These are phyloP conservation scores for Pionites leucogaster DNA, from an alignment of 2,113 vertebrate genomes.

Conservation along the genomic window DNA sequence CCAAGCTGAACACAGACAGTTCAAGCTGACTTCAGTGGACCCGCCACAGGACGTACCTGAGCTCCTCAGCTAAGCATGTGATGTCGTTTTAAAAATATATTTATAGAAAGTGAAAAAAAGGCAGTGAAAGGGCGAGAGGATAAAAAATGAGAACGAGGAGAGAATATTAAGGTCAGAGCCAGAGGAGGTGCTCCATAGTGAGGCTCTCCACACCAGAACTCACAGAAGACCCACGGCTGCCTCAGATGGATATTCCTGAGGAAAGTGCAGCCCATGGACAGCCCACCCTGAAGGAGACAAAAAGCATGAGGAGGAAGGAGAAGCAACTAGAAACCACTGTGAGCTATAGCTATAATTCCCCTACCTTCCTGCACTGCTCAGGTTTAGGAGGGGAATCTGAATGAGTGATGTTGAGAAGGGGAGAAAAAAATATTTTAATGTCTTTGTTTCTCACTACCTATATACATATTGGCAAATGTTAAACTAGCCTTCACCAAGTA, in stretches of 20 bases:
- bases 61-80: background rate
- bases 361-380: accelerated
- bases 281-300: accelerated
- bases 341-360: background rate
- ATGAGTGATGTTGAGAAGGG: accelerated
- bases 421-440: background rate
- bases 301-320: background rate
- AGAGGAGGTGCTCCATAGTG: background rate
- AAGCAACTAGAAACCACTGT: background rate
- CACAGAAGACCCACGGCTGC: accelerated
- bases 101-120: background rate
- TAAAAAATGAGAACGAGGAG: background rate
- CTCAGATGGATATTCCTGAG: background rate
- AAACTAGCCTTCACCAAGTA: background rate
- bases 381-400: background rate
- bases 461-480: background rate
- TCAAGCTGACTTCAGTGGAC: background rate
- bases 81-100: background rate
- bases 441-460: background rate
- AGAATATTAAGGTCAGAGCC: accelerated
- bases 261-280: background rate
- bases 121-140: background rate
- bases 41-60: accelerated
- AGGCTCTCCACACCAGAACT: background rate
- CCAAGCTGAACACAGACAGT: background rate